Evolutionary conservation across 1,140 invertebrate species (phyloP), one percentile per base, ranked within the genome.

Genomic region (Scaptodrosophila lebanonensis): DNA sequence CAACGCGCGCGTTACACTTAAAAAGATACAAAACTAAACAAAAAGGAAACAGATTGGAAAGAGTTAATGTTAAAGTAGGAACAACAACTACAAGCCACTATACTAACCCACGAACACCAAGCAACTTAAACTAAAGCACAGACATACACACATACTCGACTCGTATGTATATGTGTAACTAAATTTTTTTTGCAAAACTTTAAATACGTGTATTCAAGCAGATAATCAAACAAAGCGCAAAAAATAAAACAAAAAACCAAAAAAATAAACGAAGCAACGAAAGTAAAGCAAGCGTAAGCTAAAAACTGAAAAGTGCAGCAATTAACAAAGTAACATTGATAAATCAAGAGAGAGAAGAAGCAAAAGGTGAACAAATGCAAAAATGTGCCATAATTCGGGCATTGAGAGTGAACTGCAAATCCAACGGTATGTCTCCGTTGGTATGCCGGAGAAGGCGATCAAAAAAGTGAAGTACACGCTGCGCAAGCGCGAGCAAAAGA

Each of bases 341-440:
- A 20, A 54, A n/a, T n/a, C n/a, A n/a, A n/a, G n/a, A n/a, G n/a
- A n/a, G 8, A 13, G 27, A 57, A 40, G 43, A 42, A 59, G 20
- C 11, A 13, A 43, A 20, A 50, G 43, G 45, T 35, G 70, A 59
- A 75, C 44, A 75, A 85, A 84, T 79, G 82, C 63, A 63, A 83
- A 84, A 22, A 86, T 85, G 84, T 86, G 79, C 63, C 79, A 83
- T 61, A 86, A 83, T 66, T 85, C 79, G 52, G 63, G 68, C 44
- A 70, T 85, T 42, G 62, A 85, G 70, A 85, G 56, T 72, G 69
- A 68, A 54, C 75, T 79, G 60, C 73, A 84, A 71, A 86, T 86
- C 61, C 76, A 86, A 54, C 64, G 65, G 57, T 85, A 61, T 43
- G 62, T 84, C 43, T 73, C 72, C 42, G 53, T 66, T 49, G 84